These are phyloP conservation scores for Pogonognathellus flavescens DNA, from an alignment of 1,140 invertebrate species.

Conservation along the genomic window DNA sequence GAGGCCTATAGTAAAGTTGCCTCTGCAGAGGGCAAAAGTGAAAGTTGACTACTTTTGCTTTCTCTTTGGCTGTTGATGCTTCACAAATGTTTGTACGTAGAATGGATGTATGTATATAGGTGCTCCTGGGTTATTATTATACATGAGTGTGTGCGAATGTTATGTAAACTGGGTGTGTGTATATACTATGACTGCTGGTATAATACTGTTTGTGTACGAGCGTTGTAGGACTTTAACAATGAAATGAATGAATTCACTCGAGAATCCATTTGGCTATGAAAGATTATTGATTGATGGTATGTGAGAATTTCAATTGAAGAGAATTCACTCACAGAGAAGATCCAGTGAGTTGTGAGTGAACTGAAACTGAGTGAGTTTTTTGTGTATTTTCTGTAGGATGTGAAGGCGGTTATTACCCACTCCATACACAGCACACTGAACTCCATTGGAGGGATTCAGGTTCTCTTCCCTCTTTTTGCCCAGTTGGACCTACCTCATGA, in stretches of 20 bases:
- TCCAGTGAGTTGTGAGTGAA: no score
- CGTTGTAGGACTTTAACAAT: background rate
- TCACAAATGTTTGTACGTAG: background rate
- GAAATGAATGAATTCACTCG: background rate
- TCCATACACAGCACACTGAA: slow-evolving; percentile 99
- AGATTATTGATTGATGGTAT: slow-evolving; percentile 54
- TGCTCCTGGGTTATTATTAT: no score
- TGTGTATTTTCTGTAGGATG: slow-evolving; percentile 79
- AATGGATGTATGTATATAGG: no score
- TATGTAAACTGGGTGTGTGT: background rate
- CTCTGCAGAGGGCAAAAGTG: no score
- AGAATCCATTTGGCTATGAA: slow-evolving; percentile 54
- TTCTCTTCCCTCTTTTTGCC: slow-evolving; percentile 97
- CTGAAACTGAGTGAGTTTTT: slow-evolving; percentile 28
- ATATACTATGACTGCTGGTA: background rate
- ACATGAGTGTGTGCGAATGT: background rate
- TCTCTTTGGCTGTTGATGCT: no score
- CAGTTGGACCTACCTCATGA: slow-evolving; percentile 95
- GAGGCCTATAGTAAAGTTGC: no score
- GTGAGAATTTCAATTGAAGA: slow-evolving; percentile 52
- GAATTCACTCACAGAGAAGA: background rate
- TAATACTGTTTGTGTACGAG: background rate
- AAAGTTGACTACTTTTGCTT: no score
- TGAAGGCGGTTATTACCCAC: slow-evolving; percentile 98
- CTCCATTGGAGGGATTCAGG: slow-evolving; percentile 98